Conservation (phyloP, 2,113 vertebrate species). For the Psilopsiagon aymara region DNA sequence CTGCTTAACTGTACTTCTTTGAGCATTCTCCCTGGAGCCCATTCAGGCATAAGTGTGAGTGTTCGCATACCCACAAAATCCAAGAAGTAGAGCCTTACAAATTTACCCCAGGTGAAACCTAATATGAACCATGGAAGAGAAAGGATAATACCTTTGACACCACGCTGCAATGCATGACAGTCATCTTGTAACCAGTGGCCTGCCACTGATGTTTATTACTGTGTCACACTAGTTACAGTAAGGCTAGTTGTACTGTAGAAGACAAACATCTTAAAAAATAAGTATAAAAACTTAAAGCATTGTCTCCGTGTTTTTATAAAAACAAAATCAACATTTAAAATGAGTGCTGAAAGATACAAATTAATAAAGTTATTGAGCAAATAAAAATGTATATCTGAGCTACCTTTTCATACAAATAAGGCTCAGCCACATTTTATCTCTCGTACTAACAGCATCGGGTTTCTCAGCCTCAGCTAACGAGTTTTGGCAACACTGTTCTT, state of each 20-base stretch:
- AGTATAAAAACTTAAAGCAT: conserved; percentile 89
- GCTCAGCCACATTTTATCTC: conserved; percentile 78
- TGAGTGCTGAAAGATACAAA: conserved; percentile 83
- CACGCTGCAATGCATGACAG: conserved; percentile 72
- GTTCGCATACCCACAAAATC: neutral
- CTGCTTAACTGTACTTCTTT: neutral
- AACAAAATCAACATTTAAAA: conserved; percentile 82
- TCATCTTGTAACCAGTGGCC: conserved; percentile 80
- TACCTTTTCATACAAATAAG: conserved; percentile 79
- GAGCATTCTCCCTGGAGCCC: neutral
- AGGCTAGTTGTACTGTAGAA: conserved; percentile 80
- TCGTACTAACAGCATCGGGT: conserved; percentile 72
- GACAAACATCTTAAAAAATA: conserved; percentile 77
- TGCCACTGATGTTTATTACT: conserved; percentile 82
- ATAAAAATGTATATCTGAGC: conserved; percentile 81
- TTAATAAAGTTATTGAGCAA: conserved; percentile 79
- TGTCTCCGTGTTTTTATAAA: conserved; percentile 88
- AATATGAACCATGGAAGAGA: conserved; percentile 53
- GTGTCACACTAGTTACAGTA: conserved; percentile 80
- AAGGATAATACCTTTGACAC: conserved; percentile 68
- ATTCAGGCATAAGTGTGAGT: neutral
- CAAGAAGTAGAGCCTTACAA: neutral
- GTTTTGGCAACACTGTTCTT: conserved; percentile 97
- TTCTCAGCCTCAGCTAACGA: conserved; percentile 89
- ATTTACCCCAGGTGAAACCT: conserved; percentile 43